These are phyloP conservation scores for Caenorhabditis tropicalis DNA, from an alignment of 1,140 invertebrate species.

Conservation along the genomic window DNA sequence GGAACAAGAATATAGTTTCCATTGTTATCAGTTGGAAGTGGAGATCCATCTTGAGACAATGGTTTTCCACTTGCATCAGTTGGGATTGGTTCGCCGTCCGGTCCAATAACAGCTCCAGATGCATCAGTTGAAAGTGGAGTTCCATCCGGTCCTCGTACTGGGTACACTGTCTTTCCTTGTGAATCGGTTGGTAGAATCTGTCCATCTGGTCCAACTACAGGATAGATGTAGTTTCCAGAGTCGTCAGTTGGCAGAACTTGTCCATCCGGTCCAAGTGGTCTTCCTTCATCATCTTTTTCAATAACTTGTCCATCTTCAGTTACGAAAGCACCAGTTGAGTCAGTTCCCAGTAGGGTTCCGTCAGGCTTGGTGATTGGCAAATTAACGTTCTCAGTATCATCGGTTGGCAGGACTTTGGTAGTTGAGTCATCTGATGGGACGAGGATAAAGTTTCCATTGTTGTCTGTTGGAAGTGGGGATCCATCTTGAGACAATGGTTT, in stretches of 20 bases:
- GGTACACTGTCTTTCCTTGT: slow-evolving; percentile 45
- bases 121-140: slow-evolving; percentile 52
- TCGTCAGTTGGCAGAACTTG: slow-evolving; percentile 49
- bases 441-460: background rate
- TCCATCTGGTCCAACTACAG: slow-evolving; percentile 49
- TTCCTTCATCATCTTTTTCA: slow-evolving; percentile 47
- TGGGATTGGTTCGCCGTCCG: slow-evolving; percentile 45
- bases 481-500: slow-evolving; percentile 45
- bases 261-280: slow-evolving; percentile 52
- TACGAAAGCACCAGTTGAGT: slow-evolving; percentile 43
- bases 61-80: slow-evolving; percentile 48
- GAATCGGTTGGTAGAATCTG: slow-evolving; percentile 32
- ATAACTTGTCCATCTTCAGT: background rate
- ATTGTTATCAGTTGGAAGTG: slow-evolving; percentile 7
- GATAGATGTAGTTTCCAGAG: slow-evolving; percentile 49
- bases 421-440: background rate
- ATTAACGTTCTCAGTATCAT: slow-evolving; percentile 1
- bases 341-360: slow-evolving; percentile 44
- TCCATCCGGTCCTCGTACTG: slow-evolving; percentile 52
- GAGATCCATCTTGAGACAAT: slow-evolving; percentile 42
- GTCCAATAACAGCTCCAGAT: slow-evolving; percentile 45
- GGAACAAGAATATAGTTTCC: slow-evolving; percentile 1
- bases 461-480: slow-evolving; percentile 48
- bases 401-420: slow-evolving; percentile 37
- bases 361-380: slow-evolving; percentile 47